Evolutionary conservation across 2,113 vertebrate genomes (phyloP).

Genomic region (Ceyx margarethae): DNA sequence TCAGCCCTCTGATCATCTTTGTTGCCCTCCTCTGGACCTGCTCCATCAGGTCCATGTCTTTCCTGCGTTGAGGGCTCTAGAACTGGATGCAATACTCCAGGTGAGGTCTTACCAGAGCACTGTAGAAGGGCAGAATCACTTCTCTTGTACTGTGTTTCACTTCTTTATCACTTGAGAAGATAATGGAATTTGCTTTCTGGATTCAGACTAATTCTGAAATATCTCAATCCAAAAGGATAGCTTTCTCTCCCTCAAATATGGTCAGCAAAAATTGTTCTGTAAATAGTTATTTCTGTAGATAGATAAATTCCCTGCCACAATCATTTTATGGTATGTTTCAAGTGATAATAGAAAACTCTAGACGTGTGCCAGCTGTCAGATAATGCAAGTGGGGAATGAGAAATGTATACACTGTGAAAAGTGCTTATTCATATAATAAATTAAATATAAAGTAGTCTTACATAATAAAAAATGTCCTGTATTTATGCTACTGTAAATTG

Average conservation of each 20-base stretch:
- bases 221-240: not conserved
- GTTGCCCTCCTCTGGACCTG: no score
- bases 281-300: not conserved
- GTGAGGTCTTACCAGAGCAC: no score
- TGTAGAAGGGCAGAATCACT: no score
- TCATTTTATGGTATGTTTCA: not conserved
- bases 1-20: no score
- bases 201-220: not conserved
- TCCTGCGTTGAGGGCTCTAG: no score
- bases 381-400: not conserved
- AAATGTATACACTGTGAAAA: not conserved
- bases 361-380: not conserved
- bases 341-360: not conserved
- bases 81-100: no score
- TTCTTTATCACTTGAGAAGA: not conserved
- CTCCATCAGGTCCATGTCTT: no score
- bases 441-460: not conserved
- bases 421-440: not conserved
- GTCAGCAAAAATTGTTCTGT: not conserved
- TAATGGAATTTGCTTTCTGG: not conserved
- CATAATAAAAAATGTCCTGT: not conserved
- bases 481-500: not conserved
- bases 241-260: not conserved
- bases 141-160: not conserved
- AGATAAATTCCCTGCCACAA: not conserved